A percentile compares a stretch with the other conserved stretches of the same genome.
Conservation (phyloP, 1,140 invertebrate genomes). For the Carcinoscorpius rotundicauda region DNA sequence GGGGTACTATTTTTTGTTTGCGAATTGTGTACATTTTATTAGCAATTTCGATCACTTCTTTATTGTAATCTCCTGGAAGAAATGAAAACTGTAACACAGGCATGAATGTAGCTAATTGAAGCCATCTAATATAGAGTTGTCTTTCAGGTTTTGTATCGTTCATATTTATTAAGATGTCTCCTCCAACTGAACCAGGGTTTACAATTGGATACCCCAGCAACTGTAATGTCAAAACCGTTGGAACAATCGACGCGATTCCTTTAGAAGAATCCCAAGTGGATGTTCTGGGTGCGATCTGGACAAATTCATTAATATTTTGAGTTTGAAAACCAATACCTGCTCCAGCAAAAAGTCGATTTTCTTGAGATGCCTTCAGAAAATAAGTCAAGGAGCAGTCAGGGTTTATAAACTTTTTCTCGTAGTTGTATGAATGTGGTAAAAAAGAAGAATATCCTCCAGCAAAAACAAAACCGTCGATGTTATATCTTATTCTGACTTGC, state of each 20-base stretch:
- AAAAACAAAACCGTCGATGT: slow-evolving; percentile 79
- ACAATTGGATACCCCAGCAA: slow-evolving; percentile 81
- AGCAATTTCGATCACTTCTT: slow-evolving; percentile 62
- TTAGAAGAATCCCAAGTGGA: slow-evolving; percentile 59
- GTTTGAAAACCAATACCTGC: slow-evolving; percentile 18
- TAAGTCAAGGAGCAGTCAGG: slow-evolving; percentile 63
- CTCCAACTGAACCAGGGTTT: slow-evolving; percentile 84
- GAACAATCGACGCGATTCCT: slow-evolving; percentile 58
- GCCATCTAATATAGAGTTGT: slow-evolving; percentile 84
- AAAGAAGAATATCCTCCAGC: slow-evolving; percentile 18
- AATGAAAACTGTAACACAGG: slow-evolving; percentile 83
- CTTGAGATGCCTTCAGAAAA: slow-evolving; percentile 31
- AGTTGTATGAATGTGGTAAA: slow-evolving; percentile 17
- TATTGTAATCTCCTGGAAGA: slow-evolving; percentile 73
- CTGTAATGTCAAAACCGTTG: slow-evolving; percentile 72
- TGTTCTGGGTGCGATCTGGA: slow-evolving; percentile 69
- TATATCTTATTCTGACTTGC: slow-evolving; percentile 47
- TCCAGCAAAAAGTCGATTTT: slow-evolving; percentile 32
- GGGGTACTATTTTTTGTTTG: slow-evolving; percentile 55
- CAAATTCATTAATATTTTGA: slow-evolving; percentile 41
- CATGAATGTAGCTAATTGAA: slow-evolving; percentile 79
- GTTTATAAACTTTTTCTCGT: slow-evolving; percentile 29
- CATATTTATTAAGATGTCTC: slow-evolving; percentile 39
- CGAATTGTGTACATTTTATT: slow-evolving; percentile 58
- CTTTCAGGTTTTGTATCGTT: slow-evolving; percentile 45